Base-by-base conservation (phyloP, 2,113 vertebrate genomes). In the Forbesichthys agassizii region DNA sequence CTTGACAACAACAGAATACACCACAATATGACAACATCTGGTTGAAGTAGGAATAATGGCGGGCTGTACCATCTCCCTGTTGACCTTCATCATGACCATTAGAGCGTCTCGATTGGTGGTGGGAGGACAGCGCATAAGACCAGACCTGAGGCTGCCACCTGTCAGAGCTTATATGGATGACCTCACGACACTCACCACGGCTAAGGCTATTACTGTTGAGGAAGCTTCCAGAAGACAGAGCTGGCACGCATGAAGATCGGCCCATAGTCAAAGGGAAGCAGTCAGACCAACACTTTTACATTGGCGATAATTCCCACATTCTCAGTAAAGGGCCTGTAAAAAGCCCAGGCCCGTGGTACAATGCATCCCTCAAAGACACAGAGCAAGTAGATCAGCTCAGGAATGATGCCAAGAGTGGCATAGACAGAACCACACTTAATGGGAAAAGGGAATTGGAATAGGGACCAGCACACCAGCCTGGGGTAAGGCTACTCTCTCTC, bases 141-240 rank as follows among this genome's bases (percentile, higher is more conserved):
- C 14, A 14, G 14, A 36, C 48, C 20, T 27, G 9, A 14, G 20
- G 4, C 48, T 61, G 10, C 69, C 52, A 33, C 53, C 42, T 10
- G 33, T 58, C 10, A 4, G 46, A 57, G 61, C 63, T 33, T 66
- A 73, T 48, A 73, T 66, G 55, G 71, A 73, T 3, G 48, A 73
- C 33, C 6, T 72, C n/a, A 66, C 46, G 11, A 73, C 63, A 12
- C 70, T 73, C 47, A 61, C 59, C 14, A 16, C 16, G 13, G 14
- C 33, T 9, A 42, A 14, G 11, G 20, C 57, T 33, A 5, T 4
- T 33, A 59, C 20, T 33, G 27, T 33, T 56, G 36, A 13, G 13
- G 42, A 64, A 64, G 18, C 62, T 64, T n/a, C 48, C 33, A 16
- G 18, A 51, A n/a, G 62, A 60, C 14, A 49, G 46, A 55, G 56